phyloP scores from a whole-genome alignment of 2,113 vertebrate species.

The Anhinga rufa region DNA sequence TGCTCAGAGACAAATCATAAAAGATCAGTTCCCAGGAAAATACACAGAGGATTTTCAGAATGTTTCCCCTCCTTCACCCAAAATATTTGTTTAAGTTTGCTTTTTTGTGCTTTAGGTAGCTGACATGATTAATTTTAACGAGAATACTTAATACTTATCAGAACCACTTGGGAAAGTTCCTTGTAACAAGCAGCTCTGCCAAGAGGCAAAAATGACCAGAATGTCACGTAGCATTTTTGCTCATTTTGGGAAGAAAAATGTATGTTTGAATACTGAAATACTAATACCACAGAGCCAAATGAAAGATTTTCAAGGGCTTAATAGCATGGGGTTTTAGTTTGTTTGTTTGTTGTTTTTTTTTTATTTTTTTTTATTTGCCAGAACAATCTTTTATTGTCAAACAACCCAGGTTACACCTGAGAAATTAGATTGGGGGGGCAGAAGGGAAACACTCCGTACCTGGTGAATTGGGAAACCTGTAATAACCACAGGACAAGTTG shows the following conservation, averaged over 20 bases:
- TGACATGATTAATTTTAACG: background rate
- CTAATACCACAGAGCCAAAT: background rate
- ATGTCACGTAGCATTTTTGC: background rate
- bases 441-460: background rate
- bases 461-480: background rate
- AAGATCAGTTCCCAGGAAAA: background rate
- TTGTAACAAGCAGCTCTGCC: background rate
- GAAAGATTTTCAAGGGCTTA: background rate
- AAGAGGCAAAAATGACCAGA: background rate
- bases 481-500: background rate
- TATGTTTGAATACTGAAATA: background rate
- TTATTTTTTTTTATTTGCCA: background rate
- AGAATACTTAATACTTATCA: background rate
- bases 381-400: background rate
- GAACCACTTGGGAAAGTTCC: constrained; percentile 4
- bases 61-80: background rate
- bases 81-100: background rate
- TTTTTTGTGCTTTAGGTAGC: background rate
- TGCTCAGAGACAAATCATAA: background rate
- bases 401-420: background rate
- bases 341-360: too few relatives aligned
- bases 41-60: background rate
- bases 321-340: background rate
- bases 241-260: background rate
- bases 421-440: background rate